Evolutionary conservation across 1,140 invertebrate species (phyloP).

Genomic region (Polypedilum vanderplanki): DNA sequence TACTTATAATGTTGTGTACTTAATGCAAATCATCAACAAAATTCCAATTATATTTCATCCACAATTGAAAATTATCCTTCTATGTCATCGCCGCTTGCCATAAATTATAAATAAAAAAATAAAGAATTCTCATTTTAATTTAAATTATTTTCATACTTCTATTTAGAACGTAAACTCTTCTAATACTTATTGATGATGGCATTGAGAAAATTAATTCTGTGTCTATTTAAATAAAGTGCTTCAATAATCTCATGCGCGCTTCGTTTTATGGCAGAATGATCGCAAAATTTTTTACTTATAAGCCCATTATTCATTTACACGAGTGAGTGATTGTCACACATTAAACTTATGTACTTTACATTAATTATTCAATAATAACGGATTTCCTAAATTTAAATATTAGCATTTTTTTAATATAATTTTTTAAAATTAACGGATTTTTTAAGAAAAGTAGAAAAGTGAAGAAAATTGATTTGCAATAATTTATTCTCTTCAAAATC

Average conservation of each 20-base stretch:
- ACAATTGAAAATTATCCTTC: neutral
- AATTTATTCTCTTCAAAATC: no score
- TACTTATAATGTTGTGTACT: neutral
- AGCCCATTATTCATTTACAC: neutral
- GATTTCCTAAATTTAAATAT: no score
- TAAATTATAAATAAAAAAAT: neutral
- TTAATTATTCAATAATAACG: no score
- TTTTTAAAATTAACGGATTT: no score
- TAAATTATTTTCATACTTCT: neutral
- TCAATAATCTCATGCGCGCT: neutral
- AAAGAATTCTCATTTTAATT: neutral
- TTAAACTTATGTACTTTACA: no score
- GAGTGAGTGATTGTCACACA: no score
- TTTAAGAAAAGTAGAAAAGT: no score
- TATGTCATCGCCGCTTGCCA: neutral
- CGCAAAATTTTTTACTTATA: neutral
- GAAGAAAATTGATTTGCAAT: no score
- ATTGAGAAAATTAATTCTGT: neutral
- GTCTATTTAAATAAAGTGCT: neutral
- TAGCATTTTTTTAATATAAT: no score
- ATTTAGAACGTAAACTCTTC: no score
- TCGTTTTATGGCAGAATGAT: neutral
- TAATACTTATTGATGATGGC: neutral
- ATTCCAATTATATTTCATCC: neutral
- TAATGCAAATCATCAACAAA: slow-evolving; percentile 13